Conservation (phyloP, 2,888 invertebrate species). For the Drosophila affinis region DNA sequence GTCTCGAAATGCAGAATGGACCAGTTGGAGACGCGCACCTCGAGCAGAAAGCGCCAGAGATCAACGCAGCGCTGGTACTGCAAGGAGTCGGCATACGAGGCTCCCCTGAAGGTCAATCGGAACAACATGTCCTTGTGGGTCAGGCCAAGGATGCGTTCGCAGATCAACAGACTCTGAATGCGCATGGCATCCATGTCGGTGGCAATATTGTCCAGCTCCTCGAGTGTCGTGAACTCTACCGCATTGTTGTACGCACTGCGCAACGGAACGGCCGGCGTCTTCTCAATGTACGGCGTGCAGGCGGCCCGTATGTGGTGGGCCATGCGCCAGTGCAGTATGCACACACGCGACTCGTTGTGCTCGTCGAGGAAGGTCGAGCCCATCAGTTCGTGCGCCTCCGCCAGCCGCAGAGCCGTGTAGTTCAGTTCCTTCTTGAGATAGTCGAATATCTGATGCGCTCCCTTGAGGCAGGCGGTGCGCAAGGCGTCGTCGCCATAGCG, state of each 20-base stretch:
- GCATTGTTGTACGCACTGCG: constrained; percentile 88
- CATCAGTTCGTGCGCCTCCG: constrained; percentile 94
- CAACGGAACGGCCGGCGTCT: constrained; percentile 83
- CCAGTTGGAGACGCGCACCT: constrained; percentile 91
- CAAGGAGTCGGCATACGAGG: constrained; percentile 89
- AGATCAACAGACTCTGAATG: constrained; percentile 93
- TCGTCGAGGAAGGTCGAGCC: constrained; percentile 94
- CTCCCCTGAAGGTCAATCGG: constrained; percentile 89
- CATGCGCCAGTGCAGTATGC: constrained; percentile 91
- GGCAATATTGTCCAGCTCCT: constrained; percentile 89
- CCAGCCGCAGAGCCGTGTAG: constrained; percentile 88
- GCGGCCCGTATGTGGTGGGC: constrained; percentile 88
- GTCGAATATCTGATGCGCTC: constrained; percentile 89
- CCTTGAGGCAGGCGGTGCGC: constrained; percentile 93
- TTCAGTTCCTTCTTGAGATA: constrained; percentile 87
- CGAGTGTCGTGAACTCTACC: constrained; percentile 89
- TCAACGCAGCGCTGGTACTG: constrained; percentile 93
- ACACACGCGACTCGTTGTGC: constrained; percentile 89
- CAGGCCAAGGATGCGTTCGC: constrained; percentile 93
- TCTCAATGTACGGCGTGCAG: constrained; percentile 80
- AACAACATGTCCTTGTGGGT: constrained; percentile 94
- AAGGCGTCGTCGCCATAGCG: constrained; percentile 94
- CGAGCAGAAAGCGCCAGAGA: constrained; percentile 93
- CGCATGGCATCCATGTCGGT: constrained; percentile 93
- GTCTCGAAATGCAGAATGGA: constrained; percentile 91